Evolutionary conservation across 2,888 invertebrate genomes (phyloP).

Genomic region (Eudemis profundana): DNA sequence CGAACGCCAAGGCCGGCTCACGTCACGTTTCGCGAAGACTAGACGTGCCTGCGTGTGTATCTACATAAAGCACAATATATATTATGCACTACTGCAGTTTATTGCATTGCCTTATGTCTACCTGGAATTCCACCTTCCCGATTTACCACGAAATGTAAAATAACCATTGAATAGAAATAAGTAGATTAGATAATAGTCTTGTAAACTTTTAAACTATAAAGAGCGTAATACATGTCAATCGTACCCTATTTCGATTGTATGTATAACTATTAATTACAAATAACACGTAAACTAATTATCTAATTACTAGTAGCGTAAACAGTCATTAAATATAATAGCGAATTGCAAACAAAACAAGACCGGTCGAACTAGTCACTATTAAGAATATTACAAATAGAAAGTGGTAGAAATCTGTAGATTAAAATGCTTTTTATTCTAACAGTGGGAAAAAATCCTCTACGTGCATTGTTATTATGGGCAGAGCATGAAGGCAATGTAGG

Average conservation of each 20-base stretch:
- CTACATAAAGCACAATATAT: slow-evolving; percentile 52
- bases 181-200: background rate
- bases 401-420: slow-evolving; percentile 25
- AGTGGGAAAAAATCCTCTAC: slow-evolving; percentile 21
- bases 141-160: slow-evolving; percentile 29
- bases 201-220: background rate
- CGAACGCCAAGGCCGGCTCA: slow-evolving; percentile 80
- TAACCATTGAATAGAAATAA: background rate
- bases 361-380: background rate
- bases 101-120: slow-evolving; percentile 60
- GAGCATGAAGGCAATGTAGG: background rate
- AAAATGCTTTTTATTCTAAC: slow-evolving; percentile 22
- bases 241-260: background rate
- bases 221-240: background rate
- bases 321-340: background rate
- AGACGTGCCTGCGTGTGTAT: slow-evolving; percentile 69
- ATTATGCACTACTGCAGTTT: slow-evolving; percentile 61
- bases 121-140: slow-evolving; percentile 29
- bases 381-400: slow-evolving; percentile 35
- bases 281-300: slow-evolving; percentile 9
- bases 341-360: slow-evolving; percentile 12
- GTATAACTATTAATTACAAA: no score
- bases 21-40: slow-evolving; percentile 80
- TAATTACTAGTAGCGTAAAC: slow-evolving; percentile 6
- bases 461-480: slow-evolving; percentile 26